phyloP scores from a whole-genome alignment of 2,888 invertebrate species.

The Coelopa pilipes region DNA sequence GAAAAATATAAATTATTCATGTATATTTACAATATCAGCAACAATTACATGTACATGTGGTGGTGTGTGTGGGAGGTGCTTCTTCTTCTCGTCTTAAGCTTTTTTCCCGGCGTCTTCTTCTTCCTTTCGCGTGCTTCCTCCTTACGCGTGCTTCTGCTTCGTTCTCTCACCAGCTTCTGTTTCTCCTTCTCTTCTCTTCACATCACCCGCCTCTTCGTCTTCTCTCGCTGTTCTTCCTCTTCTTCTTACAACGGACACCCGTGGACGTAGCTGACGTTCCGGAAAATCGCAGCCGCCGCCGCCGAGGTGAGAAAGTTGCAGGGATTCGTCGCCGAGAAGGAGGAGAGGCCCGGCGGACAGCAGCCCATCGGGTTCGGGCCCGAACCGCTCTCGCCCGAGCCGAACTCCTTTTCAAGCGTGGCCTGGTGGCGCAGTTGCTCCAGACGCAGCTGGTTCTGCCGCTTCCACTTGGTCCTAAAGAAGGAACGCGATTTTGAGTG shows the following conservation, averaged over 20 bases:
- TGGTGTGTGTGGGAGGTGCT: no score
- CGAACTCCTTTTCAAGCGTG: conserved; percentile 77
- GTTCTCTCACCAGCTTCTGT: background rate
- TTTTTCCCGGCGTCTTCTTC: background rate
- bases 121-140: background rate
- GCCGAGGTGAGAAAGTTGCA: conserved; percentile 77
- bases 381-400: conserved; percentile 55
- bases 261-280: conserved; percentile 79
- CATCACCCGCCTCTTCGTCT: background rate
- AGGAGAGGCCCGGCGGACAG: conserved; percentile 63
- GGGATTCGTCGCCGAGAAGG: conserved; percentile 63
- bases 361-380: conserved; percentile 57
- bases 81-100: no score
- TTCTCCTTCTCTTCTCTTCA: background rate
- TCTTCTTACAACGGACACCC: conserved; percentile 74
- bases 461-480: conserved; percentile 86
- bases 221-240: background rate
- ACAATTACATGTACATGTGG: no score
- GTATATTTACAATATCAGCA: no score
- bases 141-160: background rate
- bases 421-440: conserved; percentile 89
- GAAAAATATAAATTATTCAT: no score
- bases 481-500: background rate
- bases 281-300: conserved; percentile 74
- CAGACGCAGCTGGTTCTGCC: conserved; percentile 86